phyloP scores from a whole-genome alignment of 2,888 invertebrate species.

The Gnatocerus cornutus region DNA sequence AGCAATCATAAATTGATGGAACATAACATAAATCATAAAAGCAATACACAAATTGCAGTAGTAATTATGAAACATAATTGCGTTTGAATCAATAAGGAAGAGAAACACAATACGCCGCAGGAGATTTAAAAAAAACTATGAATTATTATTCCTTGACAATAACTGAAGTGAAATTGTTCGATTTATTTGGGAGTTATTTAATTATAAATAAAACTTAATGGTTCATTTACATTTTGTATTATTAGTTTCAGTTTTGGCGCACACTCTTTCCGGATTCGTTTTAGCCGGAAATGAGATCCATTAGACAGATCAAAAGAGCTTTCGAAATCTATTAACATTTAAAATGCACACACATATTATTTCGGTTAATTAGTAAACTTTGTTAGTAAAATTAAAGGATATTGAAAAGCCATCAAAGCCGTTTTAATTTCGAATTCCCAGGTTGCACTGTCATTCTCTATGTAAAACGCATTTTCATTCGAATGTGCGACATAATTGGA shows the following conservation, averaged over 20 bases:
- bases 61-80: slow-evolving; percentile 27
- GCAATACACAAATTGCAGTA: slow-evolving; percentile 14
- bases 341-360: slow-evolving; percentile 1
- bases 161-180: neutral
- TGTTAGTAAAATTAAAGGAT: slow-evolving; percentile 8
- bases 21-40: slow-evolving; percentile 29
- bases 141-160: slow-evolving; percentile 17
- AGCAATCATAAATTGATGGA: slow-evolving; percentile 10
- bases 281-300: neutral
- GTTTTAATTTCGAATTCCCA: slow-evolving; percentile 9
- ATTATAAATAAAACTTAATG: too few relatives aligned
- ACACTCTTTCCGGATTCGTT: too few relatives aligned
- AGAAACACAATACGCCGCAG: slow-evolving; percentile 4
- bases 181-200: too few relatives aligned
- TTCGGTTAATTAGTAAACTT: neutral
- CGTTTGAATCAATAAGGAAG: slow-evolving; percentile 33
- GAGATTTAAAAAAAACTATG: slow-evolving; percentile 26
- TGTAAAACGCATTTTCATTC: slow-evolving; percentile 18
- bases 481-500: slow-evolving; percentile 38
- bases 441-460: slow-evolving; percentile 32
- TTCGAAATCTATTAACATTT: neutral
- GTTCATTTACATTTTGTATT: too few relatives aligned
- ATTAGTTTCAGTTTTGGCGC: too few relatives aligned
- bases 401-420: slow-evolving; percentile 10
- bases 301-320: neutral